These are phyloP conservation scores for Pterophyllum scalare DNA, from an alignment of 2,113 vertebrate genomes.

Conservation along the genomic window DNA sequence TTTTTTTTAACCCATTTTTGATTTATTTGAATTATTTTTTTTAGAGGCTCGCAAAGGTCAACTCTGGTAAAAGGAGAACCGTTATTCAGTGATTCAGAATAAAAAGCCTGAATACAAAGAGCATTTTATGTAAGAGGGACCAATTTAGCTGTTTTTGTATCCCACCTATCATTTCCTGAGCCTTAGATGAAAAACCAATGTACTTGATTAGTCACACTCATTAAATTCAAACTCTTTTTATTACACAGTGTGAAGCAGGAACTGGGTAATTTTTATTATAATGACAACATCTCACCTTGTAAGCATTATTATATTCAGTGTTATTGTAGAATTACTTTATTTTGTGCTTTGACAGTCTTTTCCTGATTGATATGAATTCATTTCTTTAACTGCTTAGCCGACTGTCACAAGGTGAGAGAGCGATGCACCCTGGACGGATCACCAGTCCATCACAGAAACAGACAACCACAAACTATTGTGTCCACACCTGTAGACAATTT, in stretches of 20 bases:
- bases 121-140: background rate
- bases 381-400: background rate
- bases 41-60: background rate
- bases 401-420: background rate
- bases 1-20: background rate
- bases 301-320: background rate
- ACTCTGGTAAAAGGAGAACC: background rate
- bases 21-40: background rate
- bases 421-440: background rate
- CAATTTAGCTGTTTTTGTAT: background rate
- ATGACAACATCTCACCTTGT: background rate
- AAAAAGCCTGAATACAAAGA: background rate
- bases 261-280: background rate
- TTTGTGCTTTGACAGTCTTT: background rate
- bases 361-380: background rate
- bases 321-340: background rate
- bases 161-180: background rate
- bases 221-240: slow-evolving; percentile 1
- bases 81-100: background rate
- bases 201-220: background rate
- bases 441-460: background rate
- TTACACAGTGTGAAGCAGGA: background rate
- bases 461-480: background rate
- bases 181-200: background rate
- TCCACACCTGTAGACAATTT: background rate